phyloP scores from a whole-genome alignment of 2,888 invertebrate genomes.

The Pegoplata infirma region DNA sequence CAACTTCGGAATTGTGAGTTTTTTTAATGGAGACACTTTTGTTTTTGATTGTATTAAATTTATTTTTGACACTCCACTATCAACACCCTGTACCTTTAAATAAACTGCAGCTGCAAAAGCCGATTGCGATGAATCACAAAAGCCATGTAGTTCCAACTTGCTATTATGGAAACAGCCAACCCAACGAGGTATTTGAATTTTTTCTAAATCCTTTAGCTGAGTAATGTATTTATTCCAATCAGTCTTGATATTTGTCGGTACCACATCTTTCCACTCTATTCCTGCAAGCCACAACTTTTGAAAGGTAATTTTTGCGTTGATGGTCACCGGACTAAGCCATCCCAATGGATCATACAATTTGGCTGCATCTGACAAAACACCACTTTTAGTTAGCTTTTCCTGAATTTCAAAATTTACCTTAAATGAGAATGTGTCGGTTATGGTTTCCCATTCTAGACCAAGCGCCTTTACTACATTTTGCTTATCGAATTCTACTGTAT shows the following conservation, averaged over 20 bases:
- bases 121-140: slow-evolving; percentile 13
- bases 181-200: slow-evolving; percentile 29
- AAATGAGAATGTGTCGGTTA: background rate
- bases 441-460: slow-evolving; percentile 1
- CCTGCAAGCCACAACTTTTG: slow-evolving; percentile 30
- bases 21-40: slow-evolving; percentile 15
- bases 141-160: slow-evolving; percentile 22
- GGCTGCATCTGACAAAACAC: slow-evolving; percentile 6
- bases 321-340: background rate
- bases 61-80: too few species aligned
- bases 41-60: background rate
- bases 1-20: slow-evolving; percentile 1
- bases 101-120: slow-evolving; percentile 29
- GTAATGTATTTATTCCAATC: too few species aligned
- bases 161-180: slow-evolving; percentile 1
- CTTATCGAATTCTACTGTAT: background rate
- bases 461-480: background rate
- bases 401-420: background rate
- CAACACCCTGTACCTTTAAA: background rate
- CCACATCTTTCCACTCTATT: slow-evolving; percentile 23
- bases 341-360: slow-evolving; percentile 17
- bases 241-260: background rate
- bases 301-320: slow-evolving; percentile 28
- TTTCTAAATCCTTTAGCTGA: slow-evolving; percentile 9
- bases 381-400: background rate